phyloP scores from a whole-genome alignment of 2,797 vertebrate species.

The Trachurus trachurus region DNA sequence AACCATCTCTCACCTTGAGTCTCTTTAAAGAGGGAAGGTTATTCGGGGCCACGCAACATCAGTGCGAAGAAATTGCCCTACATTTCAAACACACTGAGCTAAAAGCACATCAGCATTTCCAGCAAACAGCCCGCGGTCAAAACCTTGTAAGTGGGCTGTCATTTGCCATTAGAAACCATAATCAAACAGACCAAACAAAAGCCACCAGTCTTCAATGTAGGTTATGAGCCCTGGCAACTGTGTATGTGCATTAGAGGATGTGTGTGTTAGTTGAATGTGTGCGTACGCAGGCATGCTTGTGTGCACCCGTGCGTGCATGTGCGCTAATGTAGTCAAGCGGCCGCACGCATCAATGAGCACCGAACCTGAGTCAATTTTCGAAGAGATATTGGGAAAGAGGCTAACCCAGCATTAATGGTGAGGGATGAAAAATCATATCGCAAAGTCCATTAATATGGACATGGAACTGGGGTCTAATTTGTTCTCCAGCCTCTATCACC shows the following conservation, averaged over 20 bases:
- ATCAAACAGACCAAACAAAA: conserved; percentile 75
- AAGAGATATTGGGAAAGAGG: conserved; percentile 60
- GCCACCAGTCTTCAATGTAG: conserved; percentile 65
- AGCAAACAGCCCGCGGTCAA: conserved; percentile 74
- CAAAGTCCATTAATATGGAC: conserved; percentile 69
- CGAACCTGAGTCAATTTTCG: conserved; percentile 61
- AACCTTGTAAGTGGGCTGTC: conserved; percentile 66
- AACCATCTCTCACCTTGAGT: conserved; percentile 58
- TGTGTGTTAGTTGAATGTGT: conserved; percentile 4
- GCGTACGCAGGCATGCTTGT: conserved; percentile 8
- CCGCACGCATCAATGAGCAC: conserved; percentile 65
- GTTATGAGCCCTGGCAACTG: conserved; percentile 55
- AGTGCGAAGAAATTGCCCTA: conserved; percentile 58
- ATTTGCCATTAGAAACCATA: conserved; percentile 70
- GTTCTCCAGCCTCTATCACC: conserved; percentile 51
- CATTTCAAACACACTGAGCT: conserved; percentile 63
- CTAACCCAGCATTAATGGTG: conserved; percentile 58
- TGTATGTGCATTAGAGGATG: conserved; percentile 55
- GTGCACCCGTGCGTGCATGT: conserved; percentile 15
- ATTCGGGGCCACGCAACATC: conserved; percentile 32
- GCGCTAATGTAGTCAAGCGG: conserved; percentile 60
- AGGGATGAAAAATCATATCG: conserved; percentile 57
- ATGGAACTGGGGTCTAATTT: conserved; percentile 61
- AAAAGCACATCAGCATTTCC: conserved; percentile 74
- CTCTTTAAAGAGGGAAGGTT: conserved; percentile 18